Percentiles rank a stretch among this genome's conserved stretches.
Evolutionary conservation across 2,888 invertebrate species (phyloP).

Genomic region (Bhutanitis thaidina): DNA sequence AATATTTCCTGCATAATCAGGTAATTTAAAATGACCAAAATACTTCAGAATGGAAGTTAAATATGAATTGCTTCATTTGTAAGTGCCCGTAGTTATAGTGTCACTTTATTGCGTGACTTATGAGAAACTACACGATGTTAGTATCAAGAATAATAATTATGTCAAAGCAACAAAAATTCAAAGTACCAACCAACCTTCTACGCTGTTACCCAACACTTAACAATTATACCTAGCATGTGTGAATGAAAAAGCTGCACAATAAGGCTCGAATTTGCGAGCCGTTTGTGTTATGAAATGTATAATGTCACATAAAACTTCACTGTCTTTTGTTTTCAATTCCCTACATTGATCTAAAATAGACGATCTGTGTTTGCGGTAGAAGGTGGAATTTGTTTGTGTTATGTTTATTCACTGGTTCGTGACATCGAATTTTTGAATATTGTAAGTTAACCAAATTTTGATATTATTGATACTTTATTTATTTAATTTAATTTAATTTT

Average conservation of each 20-base stretch:
- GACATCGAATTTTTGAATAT: no score
- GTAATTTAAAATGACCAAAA: slow-evolving; percentile 7
- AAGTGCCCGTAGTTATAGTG: slow-evolving; percentile 17
- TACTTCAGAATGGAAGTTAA: slow-evolving; percentile 12
- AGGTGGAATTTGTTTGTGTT: no score
- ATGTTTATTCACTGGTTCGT: no score
- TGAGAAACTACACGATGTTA: slow-evolving; percentile 14
- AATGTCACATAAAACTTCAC: neutral
- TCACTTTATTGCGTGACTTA: slow-evolving; percentile 19
- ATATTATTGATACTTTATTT: no score
- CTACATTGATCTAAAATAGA: neutral
- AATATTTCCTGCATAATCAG: no score
- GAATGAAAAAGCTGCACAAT: slow-evolving; percentile 16
- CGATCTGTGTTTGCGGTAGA: no score
- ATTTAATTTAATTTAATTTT: no score
- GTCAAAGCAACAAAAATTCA: slow-evolving; percentile 19
- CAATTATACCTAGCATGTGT: slow-evolving; percentile 12
- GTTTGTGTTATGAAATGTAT: slow-evolving; percentile 7
- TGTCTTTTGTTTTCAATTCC: neutral
- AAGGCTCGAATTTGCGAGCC: slow-evolving; percentile 1
- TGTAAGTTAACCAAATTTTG: no score
- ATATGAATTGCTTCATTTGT: slow-evolving; percentile 16
- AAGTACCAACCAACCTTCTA: neutral
- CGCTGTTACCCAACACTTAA: slow-evolving; percentile 9
- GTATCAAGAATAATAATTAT: slow-evolving; percentile 13